A percentile compares a stretch with the other conserved stretches of the same genome.
Evolutionary conservation across 2,888 invertebrate genomes (phyloP).

Genomic region (Cheilosia pagana): DNA sequence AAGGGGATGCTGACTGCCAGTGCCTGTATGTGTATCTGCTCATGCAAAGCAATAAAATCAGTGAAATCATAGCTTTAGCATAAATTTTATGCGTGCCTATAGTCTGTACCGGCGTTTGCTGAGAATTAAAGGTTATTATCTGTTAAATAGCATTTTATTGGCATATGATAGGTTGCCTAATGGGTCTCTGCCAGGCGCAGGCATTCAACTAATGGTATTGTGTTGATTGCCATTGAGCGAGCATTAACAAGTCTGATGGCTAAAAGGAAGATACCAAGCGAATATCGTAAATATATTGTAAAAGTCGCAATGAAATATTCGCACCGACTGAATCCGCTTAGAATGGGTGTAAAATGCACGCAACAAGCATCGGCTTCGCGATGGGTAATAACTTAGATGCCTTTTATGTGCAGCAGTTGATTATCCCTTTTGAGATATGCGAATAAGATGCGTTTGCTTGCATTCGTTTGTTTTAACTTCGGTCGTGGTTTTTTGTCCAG

Average conservation of each 20-base stretch:
- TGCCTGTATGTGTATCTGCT: not conserved
- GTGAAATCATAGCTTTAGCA: slow-evolving; percentile 33
- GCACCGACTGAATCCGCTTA: slow-evolving; percentile 33
- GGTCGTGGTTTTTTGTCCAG: no score
- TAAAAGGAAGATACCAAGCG: slow-evolving; percentile 4
- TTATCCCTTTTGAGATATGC: slow-evolving; percentile 53
- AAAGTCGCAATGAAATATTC: slow-evolving; percentile 40
- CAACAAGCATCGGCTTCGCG: slow-evolving; percentile 3
- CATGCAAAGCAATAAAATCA: slow-evolving; percentile 46
- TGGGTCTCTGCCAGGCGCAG: slow-evolving; percentile 13
- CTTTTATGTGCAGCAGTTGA: slow-evolving; percentile 49
- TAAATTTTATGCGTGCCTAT: slow-evolving; percentile 22
- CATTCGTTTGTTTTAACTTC: not conserved
- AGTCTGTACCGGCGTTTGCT: not conserved
- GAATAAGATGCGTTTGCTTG: slow-evolving; percentile 2
- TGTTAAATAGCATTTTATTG: slow-evolving; percentile 71
- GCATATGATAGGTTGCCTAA: slow-evolving; percentile 50
- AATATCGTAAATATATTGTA: slow-evolving; percentile 30
- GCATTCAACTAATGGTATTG: not conserved
- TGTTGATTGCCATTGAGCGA: slow-evolving; percentile 49
- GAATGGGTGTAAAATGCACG: slow-evolving; percentile 24
- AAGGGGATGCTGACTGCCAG: slow-evolving; percentile 5
- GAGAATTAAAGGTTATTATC: slow-evolving; percentile 62
- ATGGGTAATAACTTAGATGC: slow-evolving; percentile 47
- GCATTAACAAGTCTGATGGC: slow-evolving; percentile 51